Base-by-base conservation (phyloP, 1,140 invertebrate genomes). In the Ladona fulva region DNA sequence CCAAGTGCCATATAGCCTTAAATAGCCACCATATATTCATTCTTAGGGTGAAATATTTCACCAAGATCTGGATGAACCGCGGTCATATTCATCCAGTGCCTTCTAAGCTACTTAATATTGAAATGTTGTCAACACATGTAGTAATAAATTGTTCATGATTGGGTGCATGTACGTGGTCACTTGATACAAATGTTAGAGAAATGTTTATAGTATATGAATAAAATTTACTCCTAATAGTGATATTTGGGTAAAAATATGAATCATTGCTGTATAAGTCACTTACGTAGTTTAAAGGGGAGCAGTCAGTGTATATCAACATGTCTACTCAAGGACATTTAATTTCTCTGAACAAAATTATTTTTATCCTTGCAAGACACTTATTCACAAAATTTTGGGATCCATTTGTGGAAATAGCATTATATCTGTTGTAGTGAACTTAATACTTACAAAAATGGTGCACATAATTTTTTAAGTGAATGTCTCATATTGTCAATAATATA, bases 401-500 rank as follows among this genome's bases (percentile, higher is more conserved):
- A 66, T 19, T 22, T 22, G n/a, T 66, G n/a, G n/a, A 22, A 66
- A 66, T 66, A 66, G n/a, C n/a, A 12, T 52, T 3, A 66, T 19
- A 66, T 66, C 52, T 66, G n/a, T 66, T 66, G 52, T 66, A 66
- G 52, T 3, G 5, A 66, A 66, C 29, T 37, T 37, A 66, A 66
- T 66, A 66, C 52, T 66, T 66, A 22, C n/a, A 66, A 66, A 66
- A 19, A 22, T 66, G 52, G 52, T 66, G 52, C 52, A 66, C 52
- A 66, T 66, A 66, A 66, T 66, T 66, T 66, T 66, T 66, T 66
- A 66, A 66, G 52, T 66, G 52, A 66, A 66, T 66, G 52, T 66
- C 29, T 37, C 29, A 37, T 19, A 66, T 66, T 66, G 52, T 66
- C 52, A 66, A 22, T 66, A 66, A 66, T 66, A 22, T 66, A 66